A percentile compares a stretch with the other conserved stretches of the same genome.
Evolutionary conservation across 2,888 invertebrate species (phyloP).

Genomic region (Nomada ruficornis): DNA sequence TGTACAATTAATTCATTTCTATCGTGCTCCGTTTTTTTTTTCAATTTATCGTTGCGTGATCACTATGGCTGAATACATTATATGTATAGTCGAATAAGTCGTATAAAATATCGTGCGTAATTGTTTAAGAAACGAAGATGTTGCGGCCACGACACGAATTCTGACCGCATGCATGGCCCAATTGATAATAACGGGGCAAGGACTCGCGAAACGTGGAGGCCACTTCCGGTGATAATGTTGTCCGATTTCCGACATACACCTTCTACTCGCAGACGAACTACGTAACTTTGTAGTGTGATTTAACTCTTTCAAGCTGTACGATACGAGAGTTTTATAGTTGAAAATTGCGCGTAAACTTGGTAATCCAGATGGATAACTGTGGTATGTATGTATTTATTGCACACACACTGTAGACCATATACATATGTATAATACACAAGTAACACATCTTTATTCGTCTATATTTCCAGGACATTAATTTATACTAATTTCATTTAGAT

Average conservation of each 20-base stretch:
- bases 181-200: constrained; percentile 66
- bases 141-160: constrained; percentile 13
- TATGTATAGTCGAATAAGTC: constrained; percentile 11
- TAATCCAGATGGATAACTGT: no score
- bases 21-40: neutral
- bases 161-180: constrained; percentile 48
- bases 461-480: no score
- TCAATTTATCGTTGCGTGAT: no score
- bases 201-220: constrained; percentile 60
- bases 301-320: neutral
- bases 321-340: no score
- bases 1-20: neutral
- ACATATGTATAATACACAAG: no score
- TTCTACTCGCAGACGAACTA: neutral
- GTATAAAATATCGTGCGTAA: neutral
- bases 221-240: constrained; percentile 67
- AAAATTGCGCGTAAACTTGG: no score
- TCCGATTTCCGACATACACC: neutral
- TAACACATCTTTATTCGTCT: no score
- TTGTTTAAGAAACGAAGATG: constrained; percentile 8
- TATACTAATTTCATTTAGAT: no score
- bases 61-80: neutral
- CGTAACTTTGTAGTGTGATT: neutral
- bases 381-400: no score
- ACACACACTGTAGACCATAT: no score